Conservation (phyloP, 1,140 invertebrate species). For the Papilio xuthus region DNA sequence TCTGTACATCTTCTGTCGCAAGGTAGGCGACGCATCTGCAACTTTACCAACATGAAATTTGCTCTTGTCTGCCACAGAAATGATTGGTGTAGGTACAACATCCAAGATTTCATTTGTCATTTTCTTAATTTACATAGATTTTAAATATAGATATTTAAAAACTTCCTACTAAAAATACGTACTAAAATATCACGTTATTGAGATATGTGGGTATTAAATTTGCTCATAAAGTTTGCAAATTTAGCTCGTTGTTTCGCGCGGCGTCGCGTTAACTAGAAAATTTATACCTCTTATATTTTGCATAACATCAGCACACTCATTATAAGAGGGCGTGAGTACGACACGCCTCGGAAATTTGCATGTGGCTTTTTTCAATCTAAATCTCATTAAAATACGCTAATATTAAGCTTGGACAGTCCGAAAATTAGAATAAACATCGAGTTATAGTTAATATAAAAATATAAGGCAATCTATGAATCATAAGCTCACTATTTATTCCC, state of each 20-base stretch:
- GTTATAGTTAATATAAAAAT: too few species aligned
- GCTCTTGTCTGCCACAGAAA: too few species aligned
- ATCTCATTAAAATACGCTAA: conserved; percentile 14
- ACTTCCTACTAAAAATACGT: not conserved
- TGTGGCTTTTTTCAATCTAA: not conserved
- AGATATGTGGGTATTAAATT: not conserved
- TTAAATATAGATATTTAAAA: not conserved
- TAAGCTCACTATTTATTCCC: too few species aligned
- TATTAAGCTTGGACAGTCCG: not conserved
- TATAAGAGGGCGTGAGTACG: conserved; percentile 20
- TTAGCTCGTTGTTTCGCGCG: conserved; percentile 7
- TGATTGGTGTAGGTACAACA: too few species aligned
- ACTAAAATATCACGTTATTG: not conserved
- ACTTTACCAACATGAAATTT: too few species aligned
- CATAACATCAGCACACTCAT: conserved; percentile 20
- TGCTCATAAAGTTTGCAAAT: conserved; percentile 23
- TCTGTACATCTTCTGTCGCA: too few species aligned
- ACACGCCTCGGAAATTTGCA: not conserved
- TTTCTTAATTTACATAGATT: too few species aligned
- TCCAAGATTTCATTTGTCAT: too few species aligned
- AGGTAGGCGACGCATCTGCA: too few species aligned
- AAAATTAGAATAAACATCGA: not conserved
- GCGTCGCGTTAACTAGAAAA: conserved; percentile 19
- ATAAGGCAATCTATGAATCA: too few species aligned
- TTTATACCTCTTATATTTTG: conserved; percentile 25